These are phyloP conservation scores for Channallabes apus DNA, from an alignment of 2,797 vertebrate genomes.

Conservation along the genomic window DNA sequence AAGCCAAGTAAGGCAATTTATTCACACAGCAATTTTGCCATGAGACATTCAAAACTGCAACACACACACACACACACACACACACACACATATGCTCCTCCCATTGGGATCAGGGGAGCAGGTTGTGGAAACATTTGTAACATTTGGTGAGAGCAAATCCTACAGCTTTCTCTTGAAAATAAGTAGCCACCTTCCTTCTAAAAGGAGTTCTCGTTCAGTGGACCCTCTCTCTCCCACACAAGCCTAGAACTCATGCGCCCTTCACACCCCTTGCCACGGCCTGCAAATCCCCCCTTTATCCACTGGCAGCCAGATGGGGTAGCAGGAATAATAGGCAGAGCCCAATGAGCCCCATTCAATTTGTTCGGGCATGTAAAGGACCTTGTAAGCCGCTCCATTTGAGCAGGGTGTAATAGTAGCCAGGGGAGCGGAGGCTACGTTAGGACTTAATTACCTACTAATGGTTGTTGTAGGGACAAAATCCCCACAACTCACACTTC, in stretches of 20 bases:
- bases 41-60: not conserved
- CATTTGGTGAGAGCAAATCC: conserved; percentile 83
- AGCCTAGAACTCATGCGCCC: conserved; percentile 56
- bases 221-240: conserved; percentile 51
- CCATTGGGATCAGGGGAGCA: conserved; percentile 76
- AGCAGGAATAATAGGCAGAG: conserved; percentile 78
- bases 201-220: conserved; percentile 43
- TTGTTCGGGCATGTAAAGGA: conserved; percentile 89
- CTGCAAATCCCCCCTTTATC: conserved; percentile 81
- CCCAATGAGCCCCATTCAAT: conserved; percentile 86
- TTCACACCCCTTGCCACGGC: conserved; percentile 76
- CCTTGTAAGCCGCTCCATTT: conserved; percentile 79
- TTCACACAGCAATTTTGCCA: not conserved
- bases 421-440: conserved; percentile 83
- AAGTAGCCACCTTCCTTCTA: conserved; percentile 56
- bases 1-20: not conserved
- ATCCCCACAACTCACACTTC: conserved; percentile 59
- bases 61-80: conserved; percentile 28
- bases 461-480: conserved; percentile 83
- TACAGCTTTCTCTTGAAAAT: conserved; percentile 72
- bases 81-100: conserved; percentile 33
- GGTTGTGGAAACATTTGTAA: conserved; percentile 87
- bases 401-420: conserved; percentile 82
- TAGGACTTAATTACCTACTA: conserved; percentile 93
- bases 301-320: conserved; percentile 82